Percentiles rank a stretch among this genome's conserved stretches.
Evolutionary conservation across 2,888 invertebrate genomes (phyloP).

Genomic region (Slavum lentiscoides): DNA sequence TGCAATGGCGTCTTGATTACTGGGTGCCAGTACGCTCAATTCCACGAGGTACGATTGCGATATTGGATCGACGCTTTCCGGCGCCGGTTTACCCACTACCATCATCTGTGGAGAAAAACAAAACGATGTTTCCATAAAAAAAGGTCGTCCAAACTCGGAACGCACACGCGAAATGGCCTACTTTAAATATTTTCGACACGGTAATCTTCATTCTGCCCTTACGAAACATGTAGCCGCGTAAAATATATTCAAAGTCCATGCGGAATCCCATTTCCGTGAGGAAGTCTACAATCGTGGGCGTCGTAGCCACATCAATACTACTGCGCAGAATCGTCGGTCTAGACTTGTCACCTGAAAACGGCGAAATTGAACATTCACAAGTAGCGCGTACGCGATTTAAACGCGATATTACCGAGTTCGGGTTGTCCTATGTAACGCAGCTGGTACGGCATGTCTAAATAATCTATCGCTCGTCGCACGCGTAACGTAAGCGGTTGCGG

Average conservation of each 20-base stretch:
- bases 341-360: constrained; percentile 64
- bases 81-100: constrained; percentile 70
- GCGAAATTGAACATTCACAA: neutral
- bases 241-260: constrained; percentile 90
- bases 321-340: constrained; percentile 88
- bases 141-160: neutral
- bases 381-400: neutral
- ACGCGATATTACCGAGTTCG: constrained; percentile 66
- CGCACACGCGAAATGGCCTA: constrained; percentile 55
- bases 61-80: constrained; percentile 76
- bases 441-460: constrained; percentile 81
- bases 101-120: constrained; percentile 61
- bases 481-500: constrained; percentile 73
- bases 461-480: constrained; percentile 81
- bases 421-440: constrained; percentile 89
- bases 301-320: constrained; percentile 90
- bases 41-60: constrained; percentile 93
- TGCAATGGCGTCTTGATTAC: constrained; percentile 90
- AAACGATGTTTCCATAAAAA: constrained; percentile 15
- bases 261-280: constrained; percentile 88
- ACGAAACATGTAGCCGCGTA: constrained; percentile 91
- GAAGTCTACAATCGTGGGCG: constrained; percentile 86
- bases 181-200: constrained; percentile 89
- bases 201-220: constrained; percentile 97
- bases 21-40: constrained; percentile 84